Evolutionary conservation across 1,140 invertebrate species (phyloP).

Genomic region (Anoplophora glabripennis): DNA sequence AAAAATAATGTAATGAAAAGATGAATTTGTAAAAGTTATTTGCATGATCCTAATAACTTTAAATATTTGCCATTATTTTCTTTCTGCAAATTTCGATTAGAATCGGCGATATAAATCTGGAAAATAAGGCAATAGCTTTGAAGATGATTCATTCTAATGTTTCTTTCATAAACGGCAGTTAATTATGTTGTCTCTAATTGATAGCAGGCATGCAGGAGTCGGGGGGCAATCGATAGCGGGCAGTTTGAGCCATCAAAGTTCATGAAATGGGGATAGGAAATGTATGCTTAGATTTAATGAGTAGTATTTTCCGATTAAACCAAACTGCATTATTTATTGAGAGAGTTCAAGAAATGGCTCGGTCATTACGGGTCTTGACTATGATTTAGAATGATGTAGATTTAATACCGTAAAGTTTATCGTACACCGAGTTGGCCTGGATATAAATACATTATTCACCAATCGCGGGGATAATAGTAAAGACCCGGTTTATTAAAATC

Average conservation of each 20-base stretch:
- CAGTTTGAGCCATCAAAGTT: constrained; percentile 10
- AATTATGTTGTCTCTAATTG: constrained; percentile 3
- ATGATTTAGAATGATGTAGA: constrained; percentile 31
- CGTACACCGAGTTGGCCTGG: constrained; percentile 22
- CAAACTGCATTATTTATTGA: constrained; percentile 34
- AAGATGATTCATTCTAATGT: too few relatives aligned
- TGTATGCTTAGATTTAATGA: constrained; percentile 37
- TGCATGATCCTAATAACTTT: too few relatives aligned
- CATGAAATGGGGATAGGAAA: constrained; percentile 14
- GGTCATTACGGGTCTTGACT: constrained; percentile 29
- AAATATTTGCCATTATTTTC: too few relatives aligned
- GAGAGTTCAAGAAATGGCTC: constrained; percentile 31
- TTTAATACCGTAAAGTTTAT: constrained; percentile 30
- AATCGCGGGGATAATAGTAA: constrained; percentile 26
- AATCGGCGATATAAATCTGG: too few relatives aligned
- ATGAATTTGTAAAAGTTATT: too few relatives aligned
- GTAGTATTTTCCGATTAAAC: constrained; percentile 37
- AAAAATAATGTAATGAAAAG: too few relatives aligned
- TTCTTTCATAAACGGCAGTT: background rate
- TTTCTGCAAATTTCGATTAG: too few relatives aligned
- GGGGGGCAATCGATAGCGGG: background rate
- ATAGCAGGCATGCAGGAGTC: background rate
- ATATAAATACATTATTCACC: constrained; percentile 25
- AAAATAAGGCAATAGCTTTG: too few relatives aligned
- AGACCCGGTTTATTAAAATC: constrained; percentile 23